These are phyloP conservation scores for Candidula unifasciata DNA, from an alignment of 2,888 invertebrate genomes.

Conservation along the genomic window DNA sequence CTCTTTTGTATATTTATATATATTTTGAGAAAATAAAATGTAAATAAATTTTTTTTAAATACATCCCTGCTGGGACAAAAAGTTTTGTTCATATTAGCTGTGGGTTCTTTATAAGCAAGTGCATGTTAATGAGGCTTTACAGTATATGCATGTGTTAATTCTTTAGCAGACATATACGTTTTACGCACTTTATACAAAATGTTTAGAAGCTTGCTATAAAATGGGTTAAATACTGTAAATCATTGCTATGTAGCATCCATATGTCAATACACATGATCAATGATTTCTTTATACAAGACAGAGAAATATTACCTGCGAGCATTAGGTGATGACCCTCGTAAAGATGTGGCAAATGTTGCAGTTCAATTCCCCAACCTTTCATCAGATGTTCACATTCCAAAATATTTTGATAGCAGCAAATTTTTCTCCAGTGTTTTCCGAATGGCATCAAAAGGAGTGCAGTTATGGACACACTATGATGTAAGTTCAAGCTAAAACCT, in stretches of 20 bases:
- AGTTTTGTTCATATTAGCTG: no score
- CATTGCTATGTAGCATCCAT: no score
- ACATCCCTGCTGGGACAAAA: no score
- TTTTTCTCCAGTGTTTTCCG: constrained; percentile 81
- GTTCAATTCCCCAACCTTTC: constrained; percentile 79
- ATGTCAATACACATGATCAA: no score
- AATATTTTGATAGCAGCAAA: constrained; percentile 75
- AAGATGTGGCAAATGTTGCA: constrained; percentile 79
- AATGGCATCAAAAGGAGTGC: constrained; percentile 79
- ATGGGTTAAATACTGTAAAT: not conserved
- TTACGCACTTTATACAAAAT: no score
- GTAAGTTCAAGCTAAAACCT: constrained; percentile 66
- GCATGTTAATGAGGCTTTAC: no score
- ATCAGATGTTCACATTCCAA: constrained; percentile 78
- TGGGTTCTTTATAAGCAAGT: no score
- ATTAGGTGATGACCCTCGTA: constrained; percentile 79
- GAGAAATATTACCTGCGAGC: constrained; percentile 78
- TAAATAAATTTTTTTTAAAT: no score
- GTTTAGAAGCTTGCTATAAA: not conserved
- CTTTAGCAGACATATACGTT: no score
- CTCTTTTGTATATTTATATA: no score
- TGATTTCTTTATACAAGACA: constrained; percentile 60
- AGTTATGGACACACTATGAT: constrained; percentile 82
- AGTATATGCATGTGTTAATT: no score
- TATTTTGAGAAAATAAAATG: no score